Evolutionary conservation across 2,888 invertebrate species (phyloP), one percentile per base, ranked within the genome.

Genomic region (Troides oblongomaculatus): DNA sequence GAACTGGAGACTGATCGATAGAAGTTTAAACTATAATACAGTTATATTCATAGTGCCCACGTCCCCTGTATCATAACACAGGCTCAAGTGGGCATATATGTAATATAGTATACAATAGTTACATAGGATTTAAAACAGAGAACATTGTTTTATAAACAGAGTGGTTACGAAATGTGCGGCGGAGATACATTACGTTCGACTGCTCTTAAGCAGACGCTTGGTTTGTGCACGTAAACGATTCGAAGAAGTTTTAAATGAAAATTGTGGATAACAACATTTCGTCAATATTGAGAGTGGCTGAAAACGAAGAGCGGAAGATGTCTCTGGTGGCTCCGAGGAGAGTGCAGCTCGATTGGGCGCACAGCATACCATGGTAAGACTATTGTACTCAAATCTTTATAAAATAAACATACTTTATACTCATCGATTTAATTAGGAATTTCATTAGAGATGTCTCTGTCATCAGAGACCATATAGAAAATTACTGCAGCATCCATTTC

Each of bases 331-430:
- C 92, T 59, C 92, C 92, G 1, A 81, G 91, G 69, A 77, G 90
- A 72, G 90, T 91, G 71, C 90, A 90, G 73, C 76, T 92, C 64
- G 91, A 88, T 73, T 92, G 92, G 92, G 84, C 90, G 12, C 88
- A 83, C 70, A 78, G 83, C 14, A 89, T 90, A 77, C 92, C 90
- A 75, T 92, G 92, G 92, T 92, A 83, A 85, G 87, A 53, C 17
- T 2, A 14, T 53, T 7, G 39, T 10, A 39, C 8, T 30, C 30
- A 30, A 30, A 30, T 30, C 30, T 0, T 30, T 30, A 30, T 30
- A 30, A 30, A 30, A 30, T 30, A 30, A 30, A 30, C 4, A 4
- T 30, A 30, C 5, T 30, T 30, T 30, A 30, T 3, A 30, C 5
- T 30, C 30, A 30, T 30, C 5, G 30, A 30, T 30, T 30, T 30